Base-by-base conservation (phyloP, 2,888 invertebrate genomes). In the Athetis lepigone region DNA sequence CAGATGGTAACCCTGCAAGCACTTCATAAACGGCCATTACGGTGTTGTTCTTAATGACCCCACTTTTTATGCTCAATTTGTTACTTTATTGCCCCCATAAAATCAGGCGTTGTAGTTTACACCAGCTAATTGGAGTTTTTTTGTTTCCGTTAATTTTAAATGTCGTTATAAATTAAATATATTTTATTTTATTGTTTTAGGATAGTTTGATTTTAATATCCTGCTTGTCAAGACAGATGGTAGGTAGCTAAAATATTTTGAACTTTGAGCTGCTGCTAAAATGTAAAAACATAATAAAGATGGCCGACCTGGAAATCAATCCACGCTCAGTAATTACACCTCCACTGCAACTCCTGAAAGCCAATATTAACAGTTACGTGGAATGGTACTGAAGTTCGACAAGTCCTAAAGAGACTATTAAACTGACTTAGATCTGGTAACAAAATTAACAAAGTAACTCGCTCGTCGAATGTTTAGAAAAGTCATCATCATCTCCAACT, bases 71-170 rank as follows among this genome's bases (percentile, higher is more conserved):
- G 83, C 84, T 80, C 81, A 86, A 88, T 90, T 90, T 82, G 81
- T 85, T 81, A 75, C 81, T 88, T 89, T 87, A 86, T 84, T 82
- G 76, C 72, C 8, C 25, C 73, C 74, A 85, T 90, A 87, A 89
- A 89, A 90, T 88, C 87, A 88, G 86, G 90, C 90, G 89, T 85
- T 85, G 80, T 60, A 83, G 67, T 85, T 86, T 82, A 86, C 85
- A 83, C 85, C 67, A 39, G 37, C 46, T 76, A 80, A 82, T 70
- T 59, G 54, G 25, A 23, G 1, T 3, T 57, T 52, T 68, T 74
- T 70, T 43, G 39, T 60, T 75, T 72, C 61, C 66, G 65, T 74
- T 70, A 43, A 13, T 59, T 73, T 60, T 49, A 63, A 64, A 49
- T 37, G 36, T 56, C 52, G 54, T 43, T 61, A 43, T 37, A 46